Conservation (phyloP, 1,140 invertebrate species). For the Lasioglossum albipes region DNA sequence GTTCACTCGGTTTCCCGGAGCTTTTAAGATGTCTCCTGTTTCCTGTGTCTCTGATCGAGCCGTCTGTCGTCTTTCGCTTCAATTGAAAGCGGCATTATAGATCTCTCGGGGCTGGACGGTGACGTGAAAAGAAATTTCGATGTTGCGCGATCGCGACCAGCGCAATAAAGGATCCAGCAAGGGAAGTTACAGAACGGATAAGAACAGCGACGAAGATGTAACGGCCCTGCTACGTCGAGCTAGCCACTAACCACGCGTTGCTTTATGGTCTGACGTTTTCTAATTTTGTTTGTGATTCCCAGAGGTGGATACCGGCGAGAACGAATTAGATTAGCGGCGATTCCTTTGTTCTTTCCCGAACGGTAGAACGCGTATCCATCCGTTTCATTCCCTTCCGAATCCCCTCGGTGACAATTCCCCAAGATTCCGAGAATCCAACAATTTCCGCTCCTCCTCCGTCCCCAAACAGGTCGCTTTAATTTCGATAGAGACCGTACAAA, state of each 20-base stretch:
- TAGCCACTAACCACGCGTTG: conserved; percentile 40
- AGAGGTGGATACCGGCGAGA: conserved; percentile 61
- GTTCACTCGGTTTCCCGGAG: background rate
- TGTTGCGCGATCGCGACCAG: conserved; percentile 13
- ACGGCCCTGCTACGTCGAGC: background rate
- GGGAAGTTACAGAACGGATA: conserved; percentile 27
- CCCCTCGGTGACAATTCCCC: background rate
- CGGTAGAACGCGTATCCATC: background rate
- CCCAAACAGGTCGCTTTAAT: background rate
- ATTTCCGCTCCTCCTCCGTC: background rate
- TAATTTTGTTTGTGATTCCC: conserved; percentile 73
- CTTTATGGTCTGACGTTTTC: conserved; percentile 56
- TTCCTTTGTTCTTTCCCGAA: conserved; percentile 30
- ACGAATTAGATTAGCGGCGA: conserved; percentile 72
- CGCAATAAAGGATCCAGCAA: conserved; percentile 29
- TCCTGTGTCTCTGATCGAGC: background rate
- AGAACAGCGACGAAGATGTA: conserved; percentile 26
- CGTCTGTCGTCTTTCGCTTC: background rate
- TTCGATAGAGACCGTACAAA: background rate
- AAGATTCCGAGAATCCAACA: conserved; percentile 2
- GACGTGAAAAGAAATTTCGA: conserved; percentile 27
- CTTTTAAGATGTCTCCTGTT: background rate
- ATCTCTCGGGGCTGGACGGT: background rate
- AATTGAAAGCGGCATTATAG: background rate
- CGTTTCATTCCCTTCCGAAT: conserved; percentile 6